Conservation (phyloP, 2,797 vertebrate genomes). For the Macropodus opercularis region DNA sequence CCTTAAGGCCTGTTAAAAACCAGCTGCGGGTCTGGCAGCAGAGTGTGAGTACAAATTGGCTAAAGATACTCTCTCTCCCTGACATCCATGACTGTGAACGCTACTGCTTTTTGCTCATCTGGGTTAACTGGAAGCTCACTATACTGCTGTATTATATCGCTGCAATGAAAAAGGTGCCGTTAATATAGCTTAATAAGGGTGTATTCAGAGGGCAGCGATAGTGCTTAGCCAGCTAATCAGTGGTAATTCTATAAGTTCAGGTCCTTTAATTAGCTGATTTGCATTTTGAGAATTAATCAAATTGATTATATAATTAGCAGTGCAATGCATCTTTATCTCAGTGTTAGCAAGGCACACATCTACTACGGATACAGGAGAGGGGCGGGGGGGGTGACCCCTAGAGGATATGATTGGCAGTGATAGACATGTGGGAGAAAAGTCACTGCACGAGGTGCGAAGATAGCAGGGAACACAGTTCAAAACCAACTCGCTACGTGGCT, state of each 20-base stretch:
- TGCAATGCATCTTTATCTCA: conserved; percentile 75
- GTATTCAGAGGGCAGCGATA: conserved; percentile 65
- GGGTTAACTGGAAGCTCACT: conserved; percentile 20
- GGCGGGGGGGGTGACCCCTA: conserved; percentile 52
- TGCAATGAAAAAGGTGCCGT: conserved; percentile 54
- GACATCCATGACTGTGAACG: conserved; percentile 12
- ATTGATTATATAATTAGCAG: conserved; percentile 83
- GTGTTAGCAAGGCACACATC: conserved; percentile 28
- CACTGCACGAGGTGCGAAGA: conserved; percentile 70
- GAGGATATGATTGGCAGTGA: conserved; percentile 61
- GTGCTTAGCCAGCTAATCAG: conserved; percentile 81
- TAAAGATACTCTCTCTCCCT: conserved; percentile 19
- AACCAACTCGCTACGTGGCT: conserved; percentile 34
- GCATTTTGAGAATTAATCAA: conserved; percentile 83
- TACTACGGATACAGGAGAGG: not conserved
- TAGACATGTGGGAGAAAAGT: conserved; percentile 57
- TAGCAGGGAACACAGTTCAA: conserved; percentile 50
- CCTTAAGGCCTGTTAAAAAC: conserved; percentile 44
- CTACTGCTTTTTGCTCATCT: conserved; percentile 14
- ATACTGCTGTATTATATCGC: conserved; percentile 36
- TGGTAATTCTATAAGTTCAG: conserved; percentile 82
- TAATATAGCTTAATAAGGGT: conserved; percentile 74
- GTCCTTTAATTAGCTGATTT: conserved; percentile 84
- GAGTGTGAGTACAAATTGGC: conserved; percentile 32
- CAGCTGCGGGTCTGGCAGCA: conserved; percentile 19